Evolutionary conservation across 1,140 invertebrate species (phyloP).

Genomic region (Caenorhabditis tropicalis): DNA sequence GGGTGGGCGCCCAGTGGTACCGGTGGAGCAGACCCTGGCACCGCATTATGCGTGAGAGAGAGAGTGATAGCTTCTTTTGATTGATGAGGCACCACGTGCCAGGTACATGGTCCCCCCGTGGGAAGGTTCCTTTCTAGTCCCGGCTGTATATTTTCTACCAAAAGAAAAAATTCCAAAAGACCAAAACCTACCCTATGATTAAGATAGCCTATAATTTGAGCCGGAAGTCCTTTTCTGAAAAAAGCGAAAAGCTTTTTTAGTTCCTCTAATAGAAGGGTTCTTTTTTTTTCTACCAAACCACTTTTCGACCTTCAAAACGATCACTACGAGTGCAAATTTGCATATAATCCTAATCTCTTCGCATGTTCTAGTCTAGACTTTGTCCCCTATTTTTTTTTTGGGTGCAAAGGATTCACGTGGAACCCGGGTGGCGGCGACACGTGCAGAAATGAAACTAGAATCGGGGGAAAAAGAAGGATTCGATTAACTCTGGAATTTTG

Average conservation of each 20-base stretch:
- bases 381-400: not conserved
- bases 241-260: no score
- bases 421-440: not conserved
- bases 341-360: not conserved
- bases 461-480: no score
- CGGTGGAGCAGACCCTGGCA: not conserved
- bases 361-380: not conserved
- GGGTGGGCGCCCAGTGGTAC: not conserved
- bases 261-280: no score
- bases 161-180: no score
- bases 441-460: not conserved
- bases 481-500: not conserved
- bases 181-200: no score
- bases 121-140: no score
- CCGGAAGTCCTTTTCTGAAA: no score
- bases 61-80: not conserved
- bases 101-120: no score
- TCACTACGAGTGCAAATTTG: not conserved
- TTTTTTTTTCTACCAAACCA: no score
- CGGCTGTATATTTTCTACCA: no score
- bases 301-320: no score
- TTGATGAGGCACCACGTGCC: not conserved
- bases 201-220: no score
- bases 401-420: not conserved
- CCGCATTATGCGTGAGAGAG: not conserved